Percentiles rank a stretch among this genome's conserved stretches.
Evolutionary conservation across 1,140 invertebrate genomes (phyloP).

Genomic region (Frieseomelitta varia): DNA sequence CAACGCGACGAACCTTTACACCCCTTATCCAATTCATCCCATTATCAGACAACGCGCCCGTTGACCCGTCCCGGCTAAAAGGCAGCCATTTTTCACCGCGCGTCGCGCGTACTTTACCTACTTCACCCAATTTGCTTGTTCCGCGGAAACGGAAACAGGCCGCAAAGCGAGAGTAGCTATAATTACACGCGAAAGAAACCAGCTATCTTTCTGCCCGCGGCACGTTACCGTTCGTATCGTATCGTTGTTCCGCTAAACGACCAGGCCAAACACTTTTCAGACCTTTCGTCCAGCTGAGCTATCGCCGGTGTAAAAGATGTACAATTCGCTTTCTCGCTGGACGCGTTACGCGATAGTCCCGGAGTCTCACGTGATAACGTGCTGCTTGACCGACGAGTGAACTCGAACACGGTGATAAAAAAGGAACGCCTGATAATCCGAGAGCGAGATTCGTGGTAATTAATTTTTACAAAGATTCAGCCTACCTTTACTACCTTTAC

Average conservation of each 20-base stretch:
- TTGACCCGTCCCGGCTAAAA: constrained; percentile 59
- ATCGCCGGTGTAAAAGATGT: not conserved
- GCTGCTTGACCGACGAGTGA: not conserved
- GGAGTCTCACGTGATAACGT: not conserved
- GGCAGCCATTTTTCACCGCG: constrained; percentile 19
- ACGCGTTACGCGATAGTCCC: not conserved
- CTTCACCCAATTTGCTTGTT: constrained; percentile 33
- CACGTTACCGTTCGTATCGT: not conserved
- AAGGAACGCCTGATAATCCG: not conserved
- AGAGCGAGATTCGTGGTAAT: not conserved
- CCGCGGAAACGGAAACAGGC: constrained; percentile 49
- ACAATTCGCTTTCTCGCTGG: too few species aligned
- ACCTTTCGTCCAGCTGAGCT: not conserved
- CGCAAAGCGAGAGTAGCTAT: constrained; percentile 32
- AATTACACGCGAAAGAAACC: constrained; percentile 46
- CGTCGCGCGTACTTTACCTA: constrained; percentile 45
- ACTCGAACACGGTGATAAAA: not conserved
- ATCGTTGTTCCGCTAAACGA: constrained; percentile 2
- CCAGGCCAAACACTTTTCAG: not conserved
- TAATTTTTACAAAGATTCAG: not conserved
- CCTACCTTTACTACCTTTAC: too few species aligned
- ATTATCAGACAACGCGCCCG: constrained; percentile 50
- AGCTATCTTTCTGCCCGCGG: not conserved
- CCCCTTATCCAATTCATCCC: constrained; percentile 58
- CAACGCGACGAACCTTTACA: constrained; percentile 50